phyloP scores from a whole-genome alignment of 1,140 invertebrate species.

The Acromyrmex charruanus region DNA sequence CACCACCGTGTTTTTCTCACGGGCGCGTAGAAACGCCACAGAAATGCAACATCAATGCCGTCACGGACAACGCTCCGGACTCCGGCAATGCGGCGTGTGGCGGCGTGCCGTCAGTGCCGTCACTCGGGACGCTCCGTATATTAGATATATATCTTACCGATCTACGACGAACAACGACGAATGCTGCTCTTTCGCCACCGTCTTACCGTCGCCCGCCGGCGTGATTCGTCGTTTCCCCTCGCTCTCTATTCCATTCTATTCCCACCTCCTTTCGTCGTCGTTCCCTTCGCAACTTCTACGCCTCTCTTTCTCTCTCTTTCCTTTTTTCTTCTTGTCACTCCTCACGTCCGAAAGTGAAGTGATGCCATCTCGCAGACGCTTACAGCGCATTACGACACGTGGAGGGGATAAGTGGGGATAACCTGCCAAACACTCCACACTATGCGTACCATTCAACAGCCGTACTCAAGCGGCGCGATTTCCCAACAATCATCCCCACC shows the following conservation, averaged over 20 bases:
- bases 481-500: too few species aligned
- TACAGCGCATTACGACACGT: too few species aligned
- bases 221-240: conserved; percentile 71
- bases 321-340: too few species aligned
- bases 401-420: too few species aligned
- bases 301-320: too few species aligned
- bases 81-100: not conserved
- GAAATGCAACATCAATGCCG: conserved; percentile 76
- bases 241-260: conserved; percentile 6
- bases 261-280: not conserved
- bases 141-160: conserved; percentile 40
- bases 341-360: too few species aligned
- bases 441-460: too few species aligned
- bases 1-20: conserved; percentile 15
- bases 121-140: conserved; percentile 22
- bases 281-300: too few species aligned
- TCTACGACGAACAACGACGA: too few species aligned
- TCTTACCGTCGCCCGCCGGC: not conserved
- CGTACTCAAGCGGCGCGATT: too few species aligned
- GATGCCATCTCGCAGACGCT: too few species aligned
- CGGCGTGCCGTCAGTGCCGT: conserved; percentile 53
- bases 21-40: conserved; percentile 61
- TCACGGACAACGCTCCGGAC: conserved; percentile 47
- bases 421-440: too few species aligned
- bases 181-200: conserved; percentile 47